Evolutionary conservation across 2,113 vertebrate species (phyloP).

Genomic region (Scytalopus superciliaris): DNA sequence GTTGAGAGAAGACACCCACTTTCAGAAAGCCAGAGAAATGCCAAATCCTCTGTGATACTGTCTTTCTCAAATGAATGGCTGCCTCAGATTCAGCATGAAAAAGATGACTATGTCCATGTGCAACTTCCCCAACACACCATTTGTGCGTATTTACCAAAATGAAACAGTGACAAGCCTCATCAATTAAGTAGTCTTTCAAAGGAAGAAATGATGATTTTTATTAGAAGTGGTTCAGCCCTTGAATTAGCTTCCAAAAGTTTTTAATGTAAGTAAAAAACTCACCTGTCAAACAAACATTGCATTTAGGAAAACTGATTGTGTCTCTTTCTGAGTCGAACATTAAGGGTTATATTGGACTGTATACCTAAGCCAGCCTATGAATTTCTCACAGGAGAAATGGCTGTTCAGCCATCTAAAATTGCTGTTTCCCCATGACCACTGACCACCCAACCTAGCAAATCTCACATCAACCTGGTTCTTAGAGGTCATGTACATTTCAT

Average conservation of each 20-base stretch:
- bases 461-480: not conserved
- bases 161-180: not conserved
- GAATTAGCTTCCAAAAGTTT: not conserved
- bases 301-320: not conserved
- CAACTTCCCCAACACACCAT: constrained; percentile 2
- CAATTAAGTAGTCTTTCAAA: not conserved
- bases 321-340: not conserved
- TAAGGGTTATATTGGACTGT: not conserved
- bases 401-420: not conserved
- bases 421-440: not conserved
- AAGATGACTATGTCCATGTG: not conserved
- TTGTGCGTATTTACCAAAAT: constrained; percentile 8
- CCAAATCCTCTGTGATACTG: not conserved
- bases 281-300: not conserved
- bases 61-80: constrained; percentile 31
- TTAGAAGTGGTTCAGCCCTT: not conserved
- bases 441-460: not conserved
- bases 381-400: not conserved
- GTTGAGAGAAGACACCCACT: not conserved
- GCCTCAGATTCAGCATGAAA: constrained; percentile 54
- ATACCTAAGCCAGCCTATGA: not conserved
- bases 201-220: not conserved
- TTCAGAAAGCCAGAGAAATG: not conserved
- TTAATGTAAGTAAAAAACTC: not conserved
- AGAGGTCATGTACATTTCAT: not conserved